Evolutionary conservation across 2,888 invertebrate species (phyloP).

Genomic region (Molorchus minor): DNA sequence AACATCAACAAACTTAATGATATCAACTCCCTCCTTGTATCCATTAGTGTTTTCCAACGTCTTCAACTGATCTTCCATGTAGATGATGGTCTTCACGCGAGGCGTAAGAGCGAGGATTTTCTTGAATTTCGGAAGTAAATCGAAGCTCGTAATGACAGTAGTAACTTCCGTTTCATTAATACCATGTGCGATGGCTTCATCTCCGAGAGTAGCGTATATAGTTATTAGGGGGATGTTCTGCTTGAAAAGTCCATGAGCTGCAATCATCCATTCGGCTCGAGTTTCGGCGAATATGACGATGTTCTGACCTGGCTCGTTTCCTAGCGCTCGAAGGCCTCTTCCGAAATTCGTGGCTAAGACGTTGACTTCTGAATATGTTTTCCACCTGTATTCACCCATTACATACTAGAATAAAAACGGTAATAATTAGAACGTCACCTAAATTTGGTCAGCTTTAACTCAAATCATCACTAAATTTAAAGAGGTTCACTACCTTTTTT

Average conservation of each 20-base stretch:
- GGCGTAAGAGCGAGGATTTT: constrained; percentile 78
- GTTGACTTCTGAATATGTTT: constrained; percentile 81
- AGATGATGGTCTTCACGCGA: constrained; percentile 80
- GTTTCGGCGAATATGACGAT: constrained; percentile 98
- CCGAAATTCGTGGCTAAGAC: constrained; percentile 81
- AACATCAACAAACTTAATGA: constrained; percentile 80
- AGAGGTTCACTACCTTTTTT: constrained; percentile 81
- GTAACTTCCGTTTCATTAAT: constrained; percentile 96
- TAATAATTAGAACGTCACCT: too few species aligned
- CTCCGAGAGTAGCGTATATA: constrained; percentile 93
- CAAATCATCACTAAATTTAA: background rate
- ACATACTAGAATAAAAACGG: constrained; percentile 72
- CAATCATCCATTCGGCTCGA: constrained; percentile 96
- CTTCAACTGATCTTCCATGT: constrained; percentile 88
- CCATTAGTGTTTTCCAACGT: constrained; percentile 72
- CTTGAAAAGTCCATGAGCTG: constrained; percentile 95
- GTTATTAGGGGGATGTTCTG: constrained; percentile 96
- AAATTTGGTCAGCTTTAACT: too few species aligned
- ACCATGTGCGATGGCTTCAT: constrained; percentile 95
- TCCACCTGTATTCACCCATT: constrained; percentile 94
- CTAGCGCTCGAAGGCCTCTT: constrained; percentile 83
- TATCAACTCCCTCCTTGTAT: constrained; percentile 76
- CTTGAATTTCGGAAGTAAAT: constrained; percentile 90
- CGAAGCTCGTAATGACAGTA: constrained; percentile 91
- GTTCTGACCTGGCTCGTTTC: constrained; percentile 76